Conservation (phyloP, 64 coral and sea anemone genomes). For the Montipora foliosa region DNA sequence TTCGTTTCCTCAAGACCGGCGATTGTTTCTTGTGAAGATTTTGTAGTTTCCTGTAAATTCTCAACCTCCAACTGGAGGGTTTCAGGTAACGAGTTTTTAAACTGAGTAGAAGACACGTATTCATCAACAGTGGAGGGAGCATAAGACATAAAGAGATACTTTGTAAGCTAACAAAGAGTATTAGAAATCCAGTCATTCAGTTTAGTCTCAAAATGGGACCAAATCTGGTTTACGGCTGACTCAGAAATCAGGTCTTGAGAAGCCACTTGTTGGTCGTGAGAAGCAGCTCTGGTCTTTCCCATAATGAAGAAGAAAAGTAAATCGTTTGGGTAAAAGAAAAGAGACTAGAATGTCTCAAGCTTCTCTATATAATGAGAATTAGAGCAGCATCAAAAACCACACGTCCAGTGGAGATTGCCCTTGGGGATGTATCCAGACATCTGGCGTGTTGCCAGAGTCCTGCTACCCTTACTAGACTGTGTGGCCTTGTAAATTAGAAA, state of each 20-base stretch:
- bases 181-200: slow-evolving; percentile 45
- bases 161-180: slow-evolving; percentile 42
- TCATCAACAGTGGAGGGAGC: slow-evolving; percentile 44
- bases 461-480: too few relatives aligned
- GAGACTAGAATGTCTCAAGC: slow-evolving; percentile 10
- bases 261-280: slow-evolving; percentile 25
- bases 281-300: slow-evolving; percentile 51
- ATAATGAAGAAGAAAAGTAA: slow-evolving; percentile 53
- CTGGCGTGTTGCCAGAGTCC: too few relatives aligned
- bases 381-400: background rate
- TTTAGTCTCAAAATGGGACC: slow-evolving; percentile 53
- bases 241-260: background rate
- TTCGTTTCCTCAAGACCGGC: slow-evolving; percentile 32
- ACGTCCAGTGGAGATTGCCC: background rate
- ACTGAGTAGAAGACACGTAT: slow-evolving; percentile 58
- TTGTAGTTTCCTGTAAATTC: slow-evolving; percentile 50
- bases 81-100: slow-evolving; percentile 36
- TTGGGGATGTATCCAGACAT: too few relatives aligned
- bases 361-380: slow-evolving; percentile 40
- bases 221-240: background rate
- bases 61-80: slow-evolving; percentile 50
- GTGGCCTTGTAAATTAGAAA: too few relatives aligned
- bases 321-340: slow-evolving; percentile 49
- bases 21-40: slow-evolving; percentile 54
- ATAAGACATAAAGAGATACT: slow-evolving; percentile 55